Percentiles rank a stretch among this genome's conserved stretches.
Evolutionary conservation across 2,113 vertebrate genomes (phyloP).

Genomic region (Brachypteracias leptosomus): DNA sequence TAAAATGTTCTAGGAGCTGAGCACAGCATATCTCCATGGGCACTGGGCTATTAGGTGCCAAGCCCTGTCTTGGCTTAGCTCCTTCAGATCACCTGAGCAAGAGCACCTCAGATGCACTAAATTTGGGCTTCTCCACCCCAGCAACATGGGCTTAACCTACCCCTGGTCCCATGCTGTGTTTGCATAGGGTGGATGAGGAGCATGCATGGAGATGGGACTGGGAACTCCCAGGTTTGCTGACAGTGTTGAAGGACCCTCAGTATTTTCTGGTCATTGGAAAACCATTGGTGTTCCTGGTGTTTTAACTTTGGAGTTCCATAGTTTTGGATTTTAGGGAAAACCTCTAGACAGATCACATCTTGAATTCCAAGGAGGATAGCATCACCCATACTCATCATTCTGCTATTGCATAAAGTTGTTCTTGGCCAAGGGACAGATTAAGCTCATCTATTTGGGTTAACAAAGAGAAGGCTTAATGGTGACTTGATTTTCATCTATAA

Average conservation of each 20-base stretch:
- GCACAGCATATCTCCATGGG: background rate
- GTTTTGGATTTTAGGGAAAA: background rate
- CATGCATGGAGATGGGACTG: background rate
- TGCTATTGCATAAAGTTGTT: background rate
- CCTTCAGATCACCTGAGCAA: background rate
- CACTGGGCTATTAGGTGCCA: background rate
- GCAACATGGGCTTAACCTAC: background rate
- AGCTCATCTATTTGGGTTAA: background rate
- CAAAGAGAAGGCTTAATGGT: background rate
- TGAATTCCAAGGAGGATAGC: background rate
- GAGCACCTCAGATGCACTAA: background rate
- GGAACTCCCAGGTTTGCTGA: background rate
- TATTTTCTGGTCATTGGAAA: background rate
- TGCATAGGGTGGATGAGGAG: background rate
- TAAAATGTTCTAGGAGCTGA: background rate
- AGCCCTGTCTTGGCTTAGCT: background rate
- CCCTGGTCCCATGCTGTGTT: fast-evolving
- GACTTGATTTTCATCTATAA: constrained; percentile 9
- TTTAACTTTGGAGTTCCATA: background rate
- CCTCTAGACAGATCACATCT: background rate
- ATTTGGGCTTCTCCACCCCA: background rate
- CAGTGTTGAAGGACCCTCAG: fast-evolving
- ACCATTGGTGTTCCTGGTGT: background rate
- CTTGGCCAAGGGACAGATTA: background rate
- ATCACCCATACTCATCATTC: background rate